Conservation (phyloP, 2,888 invertebrate genomes). For the Drosophila macrothrix region DNA sequence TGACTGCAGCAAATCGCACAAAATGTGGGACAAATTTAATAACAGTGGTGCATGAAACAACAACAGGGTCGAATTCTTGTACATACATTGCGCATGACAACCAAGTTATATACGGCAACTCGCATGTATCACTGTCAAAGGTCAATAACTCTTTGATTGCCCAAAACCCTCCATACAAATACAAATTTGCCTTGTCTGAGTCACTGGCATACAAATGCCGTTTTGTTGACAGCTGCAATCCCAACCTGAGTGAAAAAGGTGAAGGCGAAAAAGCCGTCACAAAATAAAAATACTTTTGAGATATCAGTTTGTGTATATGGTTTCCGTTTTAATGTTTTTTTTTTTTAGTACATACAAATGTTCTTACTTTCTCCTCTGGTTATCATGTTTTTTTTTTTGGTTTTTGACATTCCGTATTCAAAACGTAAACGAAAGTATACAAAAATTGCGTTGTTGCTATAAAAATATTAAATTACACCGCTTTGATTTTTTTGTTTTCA, state of each 20-base stretch:
- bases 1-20: constrained; percentile 21
- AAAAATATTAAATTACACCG: constrained; percentile 69
- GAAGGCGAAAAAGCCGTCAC: constrained; percentile 13
- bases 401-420: constrained; percentile 34
- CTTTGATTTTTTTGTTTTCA: constrained; percentile 7
- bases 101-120: background rate
- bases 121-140: constrained; percentile 57
- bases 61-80: constrained; percentile 12
- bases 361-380: constrained; percentile 35
- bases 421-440: constrained; percentile 65
- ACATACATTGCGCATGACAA: constrained; percentile 57
- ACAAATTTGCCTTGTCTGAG: constrained; percentile 22
- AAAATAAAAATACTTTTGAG: constrained; percentile 18
- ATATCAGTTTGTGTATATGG: constrained; percentile 52
- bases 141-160: constrained; percentile 62
- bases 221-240: constrained; percentile 26
- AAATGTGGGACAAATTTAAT: constrained; percentile 50
- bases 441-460: constrained; percentile 60
- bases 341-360: constrained; percentile 51
- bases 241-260: constrained; percentile 9
- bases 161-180: constrained; percentile 31
- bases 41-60: constrained; percentile 33
- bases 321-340: constrained; percentile 66
- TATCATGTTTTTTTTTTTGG: constrained; percentile 19
- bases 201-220: constrained; percentile 22